Percentiles rank a stretch among this genome's conserved stretches.
Evolutionary conservation across 2,888 invertebrate genomes (phyloP).

Genomic region (Coronaproctus castanopsis): DNA sequence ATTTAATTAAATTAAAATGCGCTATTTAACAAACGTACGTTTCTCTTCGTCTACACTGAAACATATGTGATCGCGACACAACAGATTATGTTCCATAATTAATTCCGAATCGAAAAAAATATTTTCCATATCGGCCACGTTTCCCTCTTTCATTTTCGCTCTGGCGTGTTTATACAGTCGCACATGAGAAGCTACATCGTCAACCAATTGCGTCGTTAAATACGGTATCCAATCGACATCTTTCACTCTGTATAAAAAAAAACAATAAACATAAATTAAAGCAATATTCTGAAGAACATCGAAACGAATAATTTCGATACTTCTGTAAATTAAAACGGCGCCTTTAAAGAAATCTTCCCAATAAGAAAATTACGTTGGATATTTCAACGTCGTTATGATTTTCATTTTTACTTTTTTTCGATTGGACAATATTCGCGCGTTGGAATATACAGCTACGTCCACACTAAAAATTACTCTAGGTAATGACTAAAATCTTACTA

Average conservation of each 20-base stretch:
- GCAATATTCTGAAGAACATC: neutral
- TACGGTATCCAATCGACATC: conserved; percentile 79
- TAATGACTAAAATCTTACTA: no score
- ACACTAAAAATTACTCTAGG: no score
- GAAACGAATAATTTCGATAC: no score
- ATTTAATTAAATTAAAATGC: no score
- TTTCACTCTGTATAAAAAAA: conserved; percentile 33
- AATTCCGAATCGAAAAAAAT: conserved; percentile 77
- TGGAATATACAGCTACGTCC: no score
- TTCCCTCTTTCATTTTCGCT: conserved; percentile 27
- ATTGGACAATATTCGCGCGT: neutral
- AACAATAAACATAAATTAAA: neutral
- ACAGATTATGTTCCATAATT: conserved; percentile 56
- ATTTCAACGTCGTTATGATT: no score
- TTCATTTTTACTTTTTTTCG: neutral
- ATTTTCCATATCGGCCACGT: conserved; percentile 35
- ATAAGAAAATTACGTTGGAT: no score
- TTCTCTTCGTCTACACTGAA: conserved; percentile 43
- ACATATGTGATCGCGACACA: conserved; percentile 63
- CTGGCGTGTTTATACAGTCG: conserved; percentile 63
- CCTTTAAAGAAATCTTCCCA: no score
- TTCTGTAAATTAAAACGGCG: no score
- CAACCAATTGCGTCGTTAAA: conserved; percentile 65
- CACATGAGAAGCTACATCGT: conserved; percentile 75
- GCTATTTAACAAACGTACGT: no score